Conservation (phyloP, 2,888 invertebrate species). For the Drosophila mulleri region DNA sequence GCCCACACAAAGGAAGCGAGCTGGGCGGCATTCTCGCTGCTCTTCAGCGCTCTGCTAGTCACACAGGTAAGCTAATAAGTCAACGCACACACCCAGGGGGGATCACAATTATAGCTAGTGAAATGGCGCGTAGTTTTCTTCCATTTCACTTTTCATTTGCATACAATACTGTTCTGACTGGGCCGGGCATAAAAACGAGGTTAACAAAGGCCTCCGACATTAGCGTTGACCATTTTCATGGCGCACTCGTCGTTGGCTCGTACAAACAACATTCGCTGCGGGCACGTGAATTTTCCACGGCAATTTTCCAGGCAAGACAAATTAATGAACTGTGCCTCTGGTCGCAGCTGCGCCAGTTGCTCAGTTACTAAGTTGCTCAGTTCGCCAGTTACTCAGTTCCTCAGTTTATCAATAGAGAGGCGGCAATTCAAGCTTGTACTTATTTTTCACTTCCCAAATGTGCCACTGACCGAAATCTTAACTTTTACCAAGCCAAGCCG, state of each 20-base stretch:
- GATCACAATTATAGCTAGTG: constrained; percentile 45
- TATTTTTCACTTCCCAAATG: constrained; percentile 47
- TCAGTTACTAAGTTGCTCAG: constrained; percentile 21
- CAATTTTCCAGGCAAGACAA: constrained; percentile 68
- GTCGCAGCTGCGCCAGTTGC: constrained; percentile 65
- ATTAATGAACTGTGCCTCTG: constrained; percentile 67
- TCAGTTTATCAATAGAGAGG: constrained; percentile 46
- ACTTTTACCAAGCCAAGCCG: constrained; percentile 69
- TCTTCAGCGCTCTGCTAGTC: constrained; percentile 65
- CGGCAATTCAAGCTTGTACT: constrained; percentile 30
- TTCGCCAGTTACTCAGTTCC: neutral
- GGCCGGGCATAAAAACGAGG: constrained; percentile 59
- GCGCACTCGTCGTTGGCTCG: constrained; percentile 30
- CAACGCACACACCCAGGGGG: neutral
- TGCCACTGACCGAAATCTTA: constrained; percentile 79
- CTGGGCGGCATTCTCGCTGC: constrained; percentile 50
- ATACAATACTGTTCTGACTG: constrained; percentile 70
- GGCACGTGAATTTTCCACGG: constrained; percentile 64
- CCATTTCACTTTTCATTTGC: constrained; percentile 78
- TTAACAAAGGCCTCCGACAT: constrained; percentile 56
- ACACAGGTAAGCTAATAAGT: constrained; percentile 72
- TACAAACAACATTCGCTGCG: constrained; percentile 55
- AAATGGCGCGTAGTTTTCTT: constrained; percentile 42
- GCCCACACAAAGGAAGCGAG: constrained; percentile 43
- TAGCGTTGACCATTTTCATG: constrained; percentile 53